A percentile compares a stretch with the other conserved stretches of the same genome.
Evolutionary conservation across 1,140 invertebrate species (phyloP).

Genomic region (Scaptomyza hsui): DNA sequence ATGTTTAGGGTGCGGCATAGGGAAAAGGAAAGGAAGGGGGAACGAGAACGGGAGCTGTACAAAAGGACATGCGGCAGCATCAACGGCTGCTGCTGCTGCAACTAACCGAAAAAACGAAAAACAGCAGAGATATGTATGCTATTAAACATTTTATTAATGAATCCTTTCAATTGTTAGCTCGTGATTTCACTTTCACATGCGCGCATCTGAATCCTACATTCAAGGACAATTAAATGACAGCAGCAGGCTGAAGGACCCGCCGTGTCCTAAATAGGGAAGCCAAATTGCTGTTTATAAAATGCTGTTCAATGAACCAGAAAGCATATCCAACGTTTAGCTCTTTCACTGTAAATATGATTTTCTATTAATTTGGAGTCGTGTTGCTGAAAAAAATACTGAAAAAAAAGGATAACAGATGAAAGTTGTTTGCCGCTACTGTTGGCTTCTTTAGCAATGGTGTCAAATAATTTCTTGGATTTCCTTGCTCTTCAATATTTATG

Average conservation of each 20-base stretch:
- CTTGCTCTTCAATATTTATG: constrained; percentile 49
- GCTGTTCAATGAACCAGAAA: constrained; percentile 71
- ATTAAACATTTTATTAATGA: constrained; percentile 83
- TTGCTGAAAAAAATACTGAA: constrained; percentile 23
- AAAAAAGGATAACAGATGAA: constrained; percentile 62
- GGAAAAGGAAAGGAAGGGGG: constrained; percentile 41
- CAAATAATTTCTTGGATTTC: constrained; percentile 68
- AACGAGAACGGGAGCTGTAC: constrained; percentile 46
- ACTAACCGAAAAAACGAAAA: constrained; percentile 40
- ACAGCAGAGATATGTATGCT: constrained; percentile 61
- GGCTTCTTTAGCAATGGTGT: constrained; percentile 38
- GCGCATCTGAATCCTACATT: constrained; percentile 20
- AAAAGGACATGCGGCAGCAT: constrained; percentile 73
- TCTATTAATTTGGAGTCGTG: constrained; percentile 68
- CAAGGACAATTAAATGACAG: constrained; percentile 68
- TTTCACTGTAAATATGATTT: constrained; percentile 69
- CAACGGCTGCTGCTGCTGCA: constrained; percentile 51
- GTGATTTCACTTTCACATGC: constrained; percentile 76
- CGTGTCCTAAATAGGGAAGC: constrained; percentile 24
- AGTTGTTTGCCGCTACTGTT: constrained; percentile 63
- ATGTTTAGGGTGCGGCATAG: constrained; percentile 28
- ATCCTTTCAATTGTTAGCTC: constrained; percentile 80
- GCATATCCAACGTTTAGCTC: constrained; percentile 39
- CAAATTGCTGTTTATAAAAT: constrained; percentile 66
- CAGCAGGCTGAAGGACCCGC: constrained; percentile 32